Percentiles rank a stretch among this genome's conserved stretches.
phyloP scores from a whole-genome alignment of 1,140 invertebrate genomes.

The Cherax destructor region DNA sequence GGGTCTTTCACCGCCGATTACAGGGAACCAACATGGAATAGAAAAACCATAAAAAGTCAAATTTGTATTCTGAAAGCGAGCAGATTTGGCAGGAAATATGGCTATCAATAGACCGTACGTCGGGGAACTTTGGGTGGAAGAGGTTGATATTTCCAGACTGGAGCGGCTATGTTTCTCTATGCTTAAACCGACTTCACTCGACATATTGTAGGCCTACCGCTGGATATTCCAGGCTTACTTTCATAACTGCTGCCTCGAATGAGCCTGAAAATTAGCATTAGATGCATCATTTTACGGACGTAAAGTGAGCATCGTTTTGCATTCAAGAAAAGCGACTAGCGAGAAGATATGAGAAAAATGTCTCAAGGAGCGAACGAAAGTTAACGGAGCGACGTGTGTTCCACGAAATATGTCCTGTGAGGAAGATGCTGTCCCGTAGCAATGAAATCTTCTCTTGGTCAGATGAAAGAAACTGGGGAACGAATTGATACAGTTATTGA shows the following conservation, averaged over 20 bases:
- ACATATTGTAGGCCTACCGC: background rate
- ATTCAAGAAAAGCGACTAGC: too few species aligned
- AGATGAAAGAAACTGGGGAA: conserved; percentile 69
- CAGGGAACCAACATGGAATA: conserved; percentile 61
- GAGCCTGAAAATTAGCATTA: too few species aligned
- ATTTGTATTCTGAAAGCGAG: conserved; percentile 69
- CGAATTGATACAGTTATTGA: conserved; percentile 70
- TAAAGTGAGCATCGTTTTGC: too few species aligned
- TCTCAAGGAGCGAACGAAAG: background rate
- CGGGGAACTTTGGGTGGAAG: conserved; percentile 1
- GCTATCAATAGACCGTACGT: conserved; percentile 60
- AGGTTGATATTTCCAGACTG: background rate
- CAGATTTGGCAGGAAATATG: conserved; percentile 70
- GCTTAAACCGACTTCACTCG: background rate
- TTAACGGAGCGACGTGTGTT: conserved; percentile 27
- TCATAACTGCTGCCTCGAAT: too few species aligned
- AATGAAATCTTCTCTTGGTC: conserved; percentile 68
- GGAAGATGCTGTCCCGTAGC: conserved; percentile 41
- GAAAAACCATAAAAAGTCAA: conserved; percentile 67
- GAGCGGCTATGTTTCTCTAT: conserved; percentile 8
- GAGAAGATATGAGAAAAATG: background rate
- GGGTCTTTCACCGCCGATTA: conserved; percentile 65
- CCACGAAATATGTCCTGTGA: background rate
- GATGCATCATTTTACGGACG: too few species aligned
- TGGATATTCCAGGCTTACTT: too few species aligned